Percentiles rank a stretch among this genome's conserved stretches.
phyloP scores from a whole-genome alignment of 1,140 invertebrate genomes.

The Drosophila pruinosa region DNA sequence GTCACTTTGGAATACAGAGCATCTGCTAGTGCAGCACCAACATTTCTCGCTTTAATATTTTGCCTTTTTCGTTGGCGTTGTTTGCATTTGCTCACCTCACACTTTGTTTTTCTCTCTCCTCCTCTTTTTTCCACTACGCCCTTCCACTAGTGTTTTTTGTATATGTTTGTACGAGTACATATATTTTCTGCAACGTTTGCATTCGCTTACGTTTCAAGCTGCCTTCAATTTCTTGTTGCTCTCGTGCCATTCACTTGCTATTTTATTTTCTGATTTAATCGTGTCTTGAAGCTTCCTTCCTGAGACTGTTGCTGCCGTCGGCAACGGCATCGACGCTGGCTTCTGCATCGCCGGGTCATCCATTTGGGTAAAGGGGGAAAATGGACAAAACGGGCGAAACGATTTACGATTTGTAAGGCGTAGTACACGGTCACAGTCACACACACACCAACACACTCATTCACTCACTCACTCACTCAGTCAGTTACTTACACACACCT shows the following conservation, averaged over 20 bases:
- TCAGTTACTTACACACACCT: conserved; percentile 41
- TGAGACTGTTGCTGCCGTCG: conserved; percentile 58
- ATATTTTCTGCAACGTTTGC: conserved; percentile 48
- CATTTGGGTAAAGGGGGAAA: neutral
- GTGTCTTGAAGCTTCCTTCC: conserved; percentile 79
- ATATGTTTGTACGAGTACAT: conserved; percentile 1
- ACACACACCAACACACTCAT: conserved; percentile 2
- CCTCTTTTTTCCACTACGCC: neutral
- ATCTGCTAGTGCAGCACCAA: neutral
- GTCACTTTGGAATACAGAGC: neutral
- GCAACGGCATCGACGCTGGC: no score
- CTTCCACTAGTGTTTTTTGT: neutral
- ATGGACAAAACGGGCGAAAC: conserved; percentile 19
- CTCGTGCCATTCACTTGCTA: conserved; percentile 58
- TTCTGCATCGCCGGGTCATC: no score
- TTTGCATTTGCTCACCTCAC: conserved; percentile 37
- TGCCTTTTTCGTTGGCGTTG: conserved; percentile 10
- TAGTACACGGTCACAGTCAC: conserved; percentile 39
- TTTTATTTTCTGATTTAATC: conserved; percentile 80
- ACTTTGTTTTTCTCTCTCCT: conserved; percentile 5
- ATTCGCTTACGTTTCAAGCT: conserved; percentile 39
- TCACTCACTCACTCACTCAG: conserved; percentile 1
- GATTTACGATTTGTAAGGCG: conserved; percentile 58
- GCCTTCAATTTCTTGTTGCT: conserved; percentile 52
- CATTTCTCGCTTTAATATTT: conserved; percentile 1